These are phyloP conservation scores for Megaceryle torquata DNA, from an alignment of 2,113 vertebrate genomes.

Conservation along the genomic window DNA sequence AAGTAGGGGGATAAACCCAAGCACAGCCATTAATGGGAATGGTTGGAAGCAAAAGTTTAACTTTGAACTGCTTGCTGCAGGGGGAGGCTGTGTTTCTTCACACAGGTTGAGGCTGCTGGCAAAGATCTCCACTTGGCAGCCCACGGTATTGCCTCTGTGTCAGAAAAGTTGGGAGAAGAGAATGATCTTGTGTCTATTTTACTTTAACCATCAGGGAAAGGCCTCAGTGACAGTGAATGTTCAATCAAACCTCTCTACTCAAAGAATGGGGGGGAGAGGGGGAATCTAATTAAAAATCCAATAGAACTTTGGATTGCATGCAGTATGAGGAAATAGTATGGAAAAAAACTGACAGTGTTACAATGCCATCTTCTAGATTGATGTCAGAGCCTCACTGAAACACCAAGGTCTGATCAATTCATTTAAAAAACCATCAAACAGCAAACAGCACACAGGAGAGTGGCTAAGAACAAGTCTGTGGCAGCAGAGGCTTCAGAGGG, in stretches of 20 bases:
- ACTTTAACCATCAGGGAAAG: not conserved
- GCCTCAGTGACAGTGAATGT: not conserved
- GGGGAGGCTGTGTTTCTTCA: not conserved
- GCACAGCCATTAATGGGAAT: not conserved
- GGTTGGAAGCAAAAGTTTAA: not conserved
- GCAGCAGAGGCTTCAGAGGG: not conserved
- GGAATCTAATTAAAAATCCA: not conserved
- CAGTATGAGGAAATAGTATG: not conserved
- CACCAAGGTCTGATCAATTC: not conserved
- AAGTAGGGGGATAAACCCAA: not conserved
- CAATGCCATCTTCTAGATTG: not conserved
- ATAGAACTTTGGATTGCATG: not conserved
- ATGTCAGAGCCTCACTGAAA: not conserved
- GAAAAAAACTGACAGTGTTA: not conserved
- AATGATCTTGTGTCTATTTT: not conserved
- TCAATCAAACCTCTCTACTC: not conserved
- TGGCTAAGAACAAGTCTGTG: not conserved
- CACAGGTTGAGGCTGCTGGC: not conserved
- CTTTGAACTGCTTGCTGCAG: not conserved
- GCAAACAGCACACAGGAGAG: not conserved
- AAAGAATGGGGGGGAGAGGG: rapidly evolving
- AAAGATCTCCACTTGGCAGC: rapidly evolving
- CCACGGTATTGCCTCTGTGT: rapidly evolving
- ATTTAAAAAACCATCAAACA: not conserved
- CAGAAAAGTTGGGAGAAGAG: not conserved